Conservation (phyloP, 1,140 invertebrate species). For the Amyelois transitella region DNA sequence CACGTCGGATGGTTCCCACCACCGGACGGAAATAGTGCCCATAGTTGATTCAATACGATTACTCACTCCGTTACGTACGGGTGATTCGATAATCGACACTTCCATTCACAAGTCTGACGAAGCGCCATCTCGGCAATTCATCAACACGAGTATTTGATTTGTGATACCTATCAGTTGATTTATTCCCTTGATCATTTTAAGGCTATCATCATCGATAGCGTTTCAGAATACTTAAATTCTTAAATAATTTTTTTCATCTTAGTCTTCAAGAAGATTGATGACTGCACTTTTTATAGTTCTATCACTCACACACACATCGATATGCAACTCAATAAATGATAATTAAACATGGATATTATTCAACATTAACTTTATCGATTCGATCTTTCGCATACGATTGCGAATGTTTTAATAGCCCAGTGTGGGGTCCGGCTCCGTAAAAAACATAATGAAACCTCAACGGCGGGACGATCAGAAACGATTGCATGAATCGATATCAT, state of each 20-base stretch:
- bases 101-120: slow-evolving; percentile 5
- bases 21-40: slow-evolving; percentile 48
- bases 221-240: too few relatives aligned
- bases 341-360: slow-evolving; percentile 17
- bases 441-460: slow-evolving; percentile 9
- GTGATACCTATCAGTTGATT: too few relatives aligned
- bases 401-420: slow-evolving; percentile 26
- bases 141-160: too few relatives aligned
- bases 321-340: slow-evolving; percentile 1
- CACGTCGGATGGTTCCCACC: slow-evolving; percentile 32
- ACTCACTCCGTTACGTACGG: slow-evolving; percentile 26
- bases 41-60: slow-evolving; percentile 38
- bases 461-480: slow-evolving; percentile 4
- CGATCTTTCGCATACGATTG: slow-evolving; percentile 24
- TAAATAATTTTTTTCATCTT: too few relatives aligned
- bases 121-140: not conserved
- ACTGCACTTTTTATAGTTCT: not conserved
- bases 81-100: slow-evolving; percentile 8
- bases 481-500: slow-evolving; percentile 3
- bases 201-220: too few relatives aligned
- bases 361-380: slow-evolving; percentile 13
- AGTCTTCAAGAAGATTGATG: too few relatives aligned
- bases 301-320: not conserved
- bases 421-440: slow-evolving; percentile 18
- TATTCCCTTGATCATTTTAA: too few relatives aligned